Evolutionary conservation across 2,797 vertebrate genomes (phyloP).

Genomic region (Clamator glandarius): DNA sequence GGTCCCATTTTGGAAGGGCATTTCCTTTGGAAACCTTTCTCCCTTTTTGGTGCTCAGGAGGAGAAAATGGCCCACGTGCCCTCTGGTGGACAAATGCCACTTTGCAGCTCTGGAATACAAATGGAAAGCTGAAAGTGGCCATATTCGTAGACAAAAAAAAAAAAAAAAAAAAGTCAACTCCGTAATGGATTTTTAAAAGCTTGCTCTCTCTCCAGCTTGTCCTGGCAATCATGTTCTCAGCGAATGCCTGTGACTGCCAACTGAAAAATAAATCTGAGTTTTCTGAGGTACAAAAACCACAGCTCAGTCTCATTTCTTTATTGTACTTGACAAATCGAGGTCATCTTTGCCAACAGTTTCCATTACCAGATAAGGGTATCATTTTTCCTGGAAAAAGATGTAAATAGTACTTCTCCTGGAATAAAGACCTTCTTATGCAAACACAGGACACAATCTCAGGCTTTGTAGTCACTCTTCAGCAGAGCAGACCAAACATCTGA

Average conservation of each 20-base stretch:
- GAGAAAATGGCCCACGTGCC: constrained; percentile 60
- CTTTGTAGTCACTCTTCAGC: not conserved
- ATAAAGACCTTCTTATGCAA: not conserved
- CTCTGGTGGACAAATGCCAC: constrained; percentile 69
- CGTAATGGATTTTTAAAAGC: not conserved
- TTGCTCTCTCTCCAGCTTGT: not conserved
- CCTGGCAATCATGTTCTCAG: not conserved
- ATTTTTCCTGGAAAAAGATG: not conserved
- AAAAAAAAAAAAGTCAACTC: not conserved
- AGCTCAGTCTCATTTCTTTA: not conserved
- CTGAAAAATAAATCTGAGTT: not conserved
- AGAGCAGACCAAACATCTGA: not conserved
- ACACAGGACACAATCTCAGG: not conserved
- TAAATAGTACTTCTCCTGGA: not conserved
- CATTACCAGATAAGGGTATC: not conserved
- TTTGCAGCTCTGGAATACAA: constrained; percentile 21
- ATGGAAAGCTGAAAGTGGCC: constrained; percentile 31
- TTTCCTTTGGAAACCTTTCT: not conserved
- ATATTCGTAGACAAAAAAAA: not conserved
- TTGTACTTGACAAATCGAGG: not conserved
- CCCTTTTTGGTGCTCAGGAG: not conserved
- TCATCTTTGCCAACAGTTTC: not conserved
- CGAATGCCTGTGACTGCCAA: not conserved
- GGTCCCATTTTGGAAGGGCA: not conserved
- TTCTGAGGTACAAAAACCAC: not conserved